These are phyloP conservation scores for Heliangelus exortis DNA, from an alignment of 2,797 vertebrate genomes.

Conservation along the genomic window DNA sequence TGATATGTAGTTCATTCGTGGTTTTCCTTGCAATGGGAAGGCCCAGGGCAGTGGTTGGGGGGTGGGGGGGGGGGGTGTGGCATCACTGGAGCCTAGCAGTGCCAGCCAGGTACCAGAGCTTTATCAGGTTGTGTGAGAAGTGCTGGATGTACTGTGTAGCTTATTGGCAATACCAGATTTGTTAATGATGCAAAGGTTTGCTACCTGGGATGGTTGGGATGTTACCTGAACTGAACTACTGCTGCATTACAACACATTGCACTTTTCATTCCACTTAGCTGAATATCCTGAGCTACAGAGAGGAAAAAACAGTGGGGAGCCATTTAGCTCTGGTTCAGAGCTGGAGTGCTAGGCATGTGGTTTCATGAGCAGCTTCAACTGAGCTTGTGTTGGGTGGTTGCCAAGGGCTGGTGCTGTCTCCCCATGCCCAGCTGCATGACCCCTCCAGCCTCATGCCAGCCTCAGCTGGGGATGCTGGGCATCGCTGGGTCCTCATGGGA, in stretches of 20 bases:
- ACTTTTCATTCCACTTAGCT: background rate
- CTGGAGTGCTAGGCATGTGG: background rate
- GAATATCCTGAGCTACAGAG: accelerated
- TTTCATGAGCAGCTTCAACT: background rate
- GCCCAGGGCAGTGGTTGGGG: background rate
- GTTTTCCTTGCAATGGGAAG: background rate
- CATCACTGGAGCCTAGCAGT: background rate
- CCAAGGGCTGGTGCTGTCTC: background rate
- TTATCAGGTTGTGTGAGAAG: background rate
- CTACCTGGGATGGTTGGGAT: background rate
- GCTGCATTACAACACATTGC: background rate
- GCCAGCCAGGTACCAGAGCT: background rate
- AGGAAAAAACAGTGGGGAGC: background rate
- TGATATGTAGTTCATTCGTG: background rate
- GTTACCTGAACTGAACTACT: background rate
- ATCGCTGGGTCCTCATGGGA: background rate
- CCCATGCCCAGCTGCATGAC: slow-evolving; percentile 31
- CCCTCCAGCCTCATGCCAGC: background rate
- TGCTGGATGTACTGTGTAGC: background rate
- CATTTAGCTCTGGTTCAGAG: background rate
- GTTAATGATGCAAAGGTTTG: background rate
- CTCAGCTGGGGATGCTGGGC: background rate
- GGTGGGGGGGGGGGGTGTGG: background rate
- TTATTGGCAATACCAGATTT: background rate
- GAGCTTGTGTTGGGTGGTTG: background rate